A percentile compares a stretch with the other conserved stretches of the same genome.
phyloP scores from a whole-genome alignment of 2,888 invertebrate genomes.

The Acronicta aceris region DNA sequence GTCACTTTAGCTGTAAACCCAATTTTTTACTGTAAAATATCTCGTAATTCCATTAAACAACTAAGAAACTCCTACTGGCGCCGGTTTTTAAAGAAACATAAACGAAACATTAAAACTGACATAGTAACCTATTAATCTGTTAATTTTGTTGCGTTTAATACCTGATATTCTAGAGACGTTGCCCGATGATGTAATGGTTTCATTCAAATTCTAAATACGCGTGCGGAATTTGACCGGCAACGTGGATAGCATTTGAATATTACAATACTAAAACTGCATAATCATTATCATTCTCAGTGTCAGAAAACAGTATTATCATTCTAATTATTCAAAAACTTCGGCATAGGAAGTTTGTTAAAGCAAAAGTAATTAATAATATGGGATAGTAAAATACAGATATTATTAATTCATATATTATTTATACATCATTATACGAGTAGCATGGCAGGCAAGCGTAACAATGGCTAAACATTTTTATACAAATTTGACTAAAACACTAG shows the following conservation, averaged over 20 bases:
- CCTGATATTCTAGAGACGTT: constrained; percentile 23
- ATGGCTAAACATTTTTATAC: too few species aligned
- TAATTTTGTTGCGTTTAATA: constrained; percentile 25
- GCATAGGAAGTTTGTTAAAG: constrained; percentile 10
- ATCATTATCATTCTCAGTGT: constrained; percentile 47
- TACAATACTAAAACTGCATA: constrained; percentile 19
- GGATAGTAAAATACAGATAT: not conserved
- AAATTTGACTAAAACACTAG: too few species aligned
- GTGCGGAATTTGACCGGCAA: constrained; percentile 25
- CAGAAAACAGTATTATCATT: too few species aligned
- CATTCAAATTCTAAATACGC: constrained; percentile 37
- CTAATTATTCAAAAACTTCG: constrained; percentile 31
- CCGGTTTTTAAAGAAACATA: constrained; percentile 25
- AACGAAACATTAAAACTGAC: constrained; percentile 37
- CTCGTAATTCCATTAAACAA: constrained; percentile 38
- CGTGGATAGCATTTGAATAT: not conserved
- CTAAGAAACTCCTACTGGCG: constrained; percentile 26
- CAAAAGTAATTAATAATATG: constrained; percentile 1
- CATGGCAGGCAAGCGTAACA: too few species aligned
- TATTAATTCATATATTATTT: not conserved
- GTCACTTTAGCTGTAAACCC: constrained; percentile 27
- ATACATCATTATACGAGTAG: too few species aligned
- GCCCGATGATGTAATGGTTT: constrained; percentile 36
- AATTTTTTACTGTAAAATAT: constrained; percentile 34
- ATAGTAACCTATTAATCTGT: constrained; percentile 44